Conservation (phyloP, 2,113 vertebrate genomes). For the Xenopus laevis region DNA sequence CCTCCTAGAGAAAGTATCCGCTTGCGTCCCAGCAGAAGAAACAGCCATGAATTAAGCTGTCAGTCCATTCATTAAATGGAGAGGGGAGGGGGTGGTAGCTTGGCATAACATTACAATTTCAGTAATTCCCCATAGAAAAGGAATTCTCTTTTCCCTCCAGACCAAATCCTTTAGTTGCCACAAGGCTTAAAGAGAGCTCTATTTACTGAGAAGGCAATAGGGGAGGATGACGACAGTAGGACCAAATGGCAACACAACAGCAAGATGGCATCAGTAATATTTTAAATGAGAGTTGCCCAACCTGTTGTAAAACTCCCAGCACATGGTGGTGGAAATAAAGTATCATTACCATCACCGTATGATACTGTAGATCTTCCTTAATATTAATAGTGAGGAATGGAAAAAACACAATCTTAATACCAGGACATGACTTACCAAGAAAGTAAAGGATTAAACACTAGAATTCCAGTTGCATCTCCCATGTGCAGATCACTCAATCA, state of each 20-base stretch:
- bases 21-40: conserved; percentile 20
- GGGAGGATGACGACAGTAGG: too few relatives aligned
- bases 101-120: conserved; percentile 16
- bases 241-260: too few relatives aligned
- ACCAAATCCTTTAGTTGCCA: background rate
- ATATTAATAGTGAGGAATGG: too few relatives aligned
- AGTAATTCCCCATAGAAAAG: background rate
- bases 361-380: too few relatives aligned
- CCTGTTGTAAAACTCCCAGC: too few relatives aligned
- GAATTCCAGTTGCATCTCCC: background rate
- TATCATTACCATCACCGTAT: too few relatives aligned
- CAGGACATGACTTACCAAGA: too few relatives aligned
- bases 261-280: too few relatives aligned
- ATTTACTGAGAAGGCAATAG: too few relatives aligned
- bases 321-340: too few relatives aligned
- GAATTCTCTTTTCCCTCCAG: background rate
- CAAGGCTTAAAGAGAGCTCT: background rate
- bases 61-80: conserved; percentile 2
- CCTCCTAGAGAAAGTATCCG: conserved; percentile 24
- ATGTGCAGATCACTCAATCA: background rate
- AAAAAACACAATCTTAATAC: too few relatives aligned
- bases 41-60: conserved; percentile 36
- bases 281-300: too few relatives aligned
- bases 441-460: background rate
- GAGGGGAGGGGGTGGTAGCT: background rate